Evolutionary conservation across 2,797 vertebrate species (phyloP), one percentile per base, ranked within the genome.

Genomic region (Chromobotia macracanthus): DNA sequence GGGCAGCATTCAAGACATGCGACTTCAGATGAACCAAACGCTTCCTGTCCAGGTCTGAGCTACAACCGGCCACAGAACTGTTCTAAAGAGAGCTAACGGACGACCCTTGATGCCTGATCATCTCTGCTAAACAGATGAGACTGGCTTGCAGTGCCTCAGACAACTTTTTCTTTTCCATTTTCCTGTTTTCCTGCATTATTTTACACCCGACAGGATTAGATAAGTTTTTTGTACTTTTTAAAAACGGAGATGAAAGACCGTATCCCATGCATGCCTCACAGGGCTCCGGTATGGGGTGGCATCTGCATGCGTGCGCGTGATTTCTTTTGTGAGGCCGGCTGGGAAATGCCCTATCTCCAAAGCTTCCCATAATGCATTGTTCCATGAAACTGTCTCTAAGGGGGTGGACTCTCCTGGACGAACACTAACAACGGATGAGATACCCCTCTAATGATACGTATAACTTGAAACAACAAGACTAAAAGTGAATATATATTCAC

Each of bases 21-120:
- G 97, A 92, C 92, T 98, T 92, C 97, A 99, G 92, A 98, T 99
- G 97, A 99, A 98, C 94, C 97, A 99, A 95, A 99, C 96, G 0
- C 94, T 98, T 88, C 97, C 97, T 0, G 96, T 99, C 89, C 97
- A 99, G 93, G 97, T 99, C 94, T 99, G 95, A 99, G 87, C 89
- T 81, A 83, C 77, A 8, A 93, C 93, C 85, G 90, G 41, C 56
- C 7, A 87, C 88, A 83, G 87, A 87, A 93, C 91, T 91, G 88
- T 90, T 88, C 91, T 91, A 82, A 84, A 88, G 56, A 86, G 87
- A 88, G 48, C 88, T 89, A 91, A 89, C 89, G 88, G 91, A 91
- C 91, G 90, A 92, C 90, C 91, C 91, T 88, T 91, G 92, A 91
- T 90, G 93, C 92, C 92, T 93, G 91, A 93, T 90, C 91, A 90